Conservation (phyloP, 2,113 vertebrate genomes). For the Benthochromis sp. region DNA sequence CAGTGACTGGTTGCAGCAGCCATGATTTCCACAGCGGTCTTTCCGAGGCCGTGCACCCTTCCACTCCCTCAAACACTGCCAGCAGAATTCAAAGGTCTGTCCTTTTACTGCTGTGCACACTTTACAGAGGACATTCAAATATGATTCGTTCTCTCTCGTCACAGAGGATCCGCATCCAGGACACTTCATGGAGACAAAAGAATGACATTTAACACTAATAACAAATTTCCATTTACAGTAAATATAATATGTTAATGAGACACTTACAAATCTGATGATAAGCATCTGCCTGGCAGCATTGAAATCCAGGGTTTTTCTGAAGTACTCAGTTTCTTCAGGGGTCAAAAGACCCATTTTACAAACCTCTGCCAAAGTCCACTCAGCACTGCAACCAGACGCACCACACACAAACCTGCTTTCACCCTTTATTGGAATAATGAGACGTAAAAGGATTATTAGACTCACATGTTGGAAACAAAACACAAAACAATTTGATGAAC, state of each 20-base stretch:
- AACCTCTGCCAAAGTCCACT: conserved; percentile 7
- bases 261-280: not conserved
- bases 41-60: not conserved
- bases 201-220: rapidly evolving
- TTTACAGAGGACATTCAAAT: rapidly evolving
- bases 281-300: not conserved
- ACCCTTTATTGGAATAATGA: not conserved
- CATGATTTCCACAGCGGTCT: not conserved
- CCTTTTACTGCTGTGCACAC: not conserved
- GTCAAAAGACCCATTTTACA: not conserved
- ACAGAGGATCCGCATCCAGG: rapidly evolving
- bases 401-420: not conserved
- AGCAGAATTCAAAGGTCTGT: rapidly evolving
- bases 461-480: not conserved
- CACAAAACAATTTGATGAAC: not conserved
- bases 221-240: not conserved
- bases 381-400: not conserved
- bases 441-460: not conserved
- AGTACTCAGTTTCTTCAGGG: not conserved
- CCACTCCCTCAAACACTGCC: not conserved
- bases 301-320: not conserved
- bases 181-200: not conserved
- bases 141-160: rapidly evolving
- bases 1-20: conserved; percentile 4
- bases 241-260: not conserved